Evolutionary conservation across 2,797 vertebrate species (phyloP).

Genomic region (Carapus acus): DNA sequence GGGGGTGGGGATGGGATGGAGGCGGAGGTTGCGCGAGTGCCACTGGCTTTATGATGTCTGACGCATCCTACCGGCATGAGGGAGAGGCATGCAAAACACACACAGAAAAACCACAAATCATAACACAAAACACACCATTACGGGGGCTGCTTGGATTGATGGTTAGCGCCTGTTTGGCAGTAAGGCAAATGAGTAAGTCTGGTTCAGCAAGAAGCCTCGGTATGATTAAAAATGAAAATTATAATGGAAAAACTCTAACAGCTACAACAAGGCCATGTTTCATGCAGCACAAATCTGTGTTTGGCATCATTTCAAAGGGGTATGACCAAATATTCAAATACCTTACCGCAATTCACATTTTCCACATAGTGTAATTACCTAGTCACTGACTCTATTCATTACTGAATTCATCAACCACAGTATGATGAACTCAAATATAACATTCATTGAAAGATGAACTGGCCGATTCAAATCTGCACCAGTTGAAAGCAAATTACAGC

Average conservation of each 20-base stretch:
- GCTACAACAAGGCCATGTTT: neutral
- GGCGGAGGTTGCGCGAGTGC: constrained; percentile 79
- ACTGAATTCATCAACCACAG: too few relatives aligned
- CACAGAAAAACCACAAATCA: constrained; percentile 51
- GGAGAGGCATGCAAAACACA: constrained; percentile 67
- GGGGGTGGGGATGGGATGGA: constrained; percentile 60
- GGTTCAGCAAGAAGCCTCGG: constrained; percentile 37
- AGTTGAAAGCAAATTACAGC: too few relatives aligned
- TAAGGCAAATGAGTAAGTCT: neutral
- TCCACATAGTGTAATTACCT: too few relatives aligned
- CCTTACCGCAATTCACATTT: too few relatives aligned
- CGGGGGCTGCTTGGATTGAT: constrained; percentile 31
- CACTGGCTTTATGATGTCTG: constrained; percentile 93
- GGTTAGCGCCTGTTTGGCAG: too few relatives aligned
- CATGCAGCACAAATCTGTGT: constrained; percentile 42
- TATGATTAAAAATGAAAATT: constrained; percentile 20
- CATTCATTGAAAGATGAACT: too few relatives aligned
- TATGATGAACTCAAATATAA: too few relatives aligned
- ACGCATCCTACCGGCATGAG: constrained; percentile 73
- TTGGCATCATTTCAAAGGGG: constrained; percentile 52
- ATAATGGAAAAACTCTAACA: neutral
- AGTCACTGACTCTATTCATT: too few relatives aligned
- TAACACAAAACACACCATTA: constrained; percentile 44
- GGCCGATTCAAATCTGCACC: too few relatives aligned
- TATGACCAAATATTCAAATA: too few relatives aligned